phyloP scores from a whole-genome alignment of 2,797 vertebrate species.

The Danionella dracula region DNA sequence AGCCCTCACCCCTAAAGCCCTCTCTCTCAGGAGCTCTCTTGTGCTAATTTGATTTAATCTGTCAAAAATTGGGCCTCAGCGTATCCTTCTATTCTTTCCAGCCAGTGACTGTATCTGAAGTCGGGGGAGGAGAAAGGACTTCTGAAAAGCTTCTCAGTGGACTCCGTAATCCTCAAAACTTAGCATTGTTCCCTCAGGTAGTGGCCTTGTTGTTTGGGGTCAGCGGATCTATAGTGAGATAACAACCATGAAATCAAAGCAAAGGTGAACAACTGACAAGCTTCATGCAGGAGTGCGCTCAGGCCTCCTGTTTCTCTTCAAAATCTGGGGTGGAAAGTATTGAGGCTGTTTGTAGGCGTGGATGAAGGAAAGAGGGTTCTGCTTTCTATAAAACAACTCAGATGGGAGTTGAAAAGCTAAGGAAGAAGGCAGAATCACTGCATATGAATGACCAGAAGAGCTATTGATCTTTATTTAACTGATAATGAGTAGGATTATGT shows the following conservation, averaged over 20 bases:
- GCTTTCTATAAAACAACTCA: slow-evolving; percentile 26
- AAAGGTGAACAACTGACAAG: slow-evolving; percentile 62
- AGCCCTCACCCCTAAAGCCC: slow-evolving; percentile 43
- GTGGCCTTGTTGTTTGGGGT: slow-evolving; percentile 48
- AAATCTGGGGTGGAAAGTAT: slow-evolving; percentile 18
- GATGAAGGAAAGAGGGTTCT: slow-evolving; percentile 46
- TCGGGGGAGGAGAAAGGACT: slow-evolving; percentile 47
- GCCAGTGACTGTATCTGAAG: slow-evolving; percentile 45
- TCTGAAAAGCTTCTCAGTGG: slow-evolving; percentile 25
- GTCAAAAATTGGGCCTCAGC: slow-evolving; percentile 59
- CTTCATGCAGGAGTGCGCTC: slow-evolving; percentile 57
- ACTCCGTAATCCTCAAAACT: slow-evolving; percentile 39
- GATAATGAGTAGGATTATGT: slow-evolving; percentile 46
- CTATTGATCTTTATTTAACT: slow-evolving; percentile 55
- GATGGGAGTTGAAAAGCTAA: slow-evolving; percentile 26
- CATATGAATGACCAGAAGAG: slow-evolving; percentile 51
- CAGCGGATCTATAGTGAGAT: slow-evolving; percentile 45
- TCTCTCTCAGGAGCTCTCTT: slow-evolving; percentile 53
- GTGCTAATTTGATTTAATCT: slow-evolving; percentile 71
- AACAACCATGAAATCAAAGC: slow-evolving; percentile 66
- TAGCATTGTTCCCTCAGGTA: slow-evolving; percentile 61
- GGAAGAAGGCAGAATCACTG: slow-evolving; percentile 22
- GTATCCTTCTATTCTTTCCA: slow-evolving; percentile 41
- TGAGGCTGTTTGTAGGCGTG: slow-evolving; percentile 38
- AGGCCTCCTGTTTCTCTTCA: slow-evolving; percentile 55